Evolutionary conservation across 2,888 invertebrate genomes (phyloP).

Genomic region (Harpalus rufipes): DNA sequence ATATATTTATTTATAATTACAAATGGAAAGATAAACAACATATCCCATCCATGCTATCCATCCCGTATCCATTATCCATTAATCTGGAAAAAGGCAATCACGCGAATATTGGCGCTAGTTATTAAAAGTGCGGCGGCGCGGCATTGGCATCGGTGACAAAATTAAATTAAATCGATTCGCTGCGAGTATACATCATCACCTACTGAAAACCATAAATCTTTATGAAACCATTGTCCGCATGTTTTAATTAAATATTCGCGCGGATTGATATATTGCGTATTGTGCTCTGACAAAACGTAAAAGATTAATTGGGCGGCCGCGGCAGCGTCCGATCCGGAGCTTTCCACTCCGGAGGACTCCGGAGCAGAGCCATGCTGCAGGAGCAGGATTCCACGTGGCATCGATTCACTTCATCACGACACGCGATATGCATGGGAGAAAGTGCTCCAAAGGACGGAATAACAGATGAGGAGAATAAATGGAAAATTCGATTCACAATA

Average conservation of each 20-base stretch:
- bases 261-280: conserved; percentile 77
- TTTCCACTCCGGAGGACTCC: conserved; percentile 7
- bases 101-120: conserved; percentile 14
- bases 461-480: no score
- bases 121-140: conserved; percentile 32
- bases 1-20: not conserved
- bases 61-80: not conserved
- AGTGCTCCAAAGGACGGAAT: not conserved
- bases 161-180: conserved; percentile 76
- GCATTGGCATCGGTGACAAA: conserved; percentile 72
- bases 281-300: conserved; percentile 76
- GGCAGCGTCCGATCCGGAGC: conserved; percentile 20
- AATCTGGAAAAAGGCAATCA: conserved; percentile 5
- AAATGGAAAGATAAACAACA: conserved; percentile 1
- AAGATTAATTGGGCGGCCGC: conserved; percentile 74
- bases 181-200: conserved; percentile 73
- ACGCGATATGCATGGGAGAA: not conserved
- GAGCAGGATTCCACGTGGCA: conserved; percentile 38
- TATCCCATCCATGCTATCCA: no score
- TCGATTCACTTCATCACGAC: conserved; percentile 42
- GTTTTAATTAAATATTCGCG: conserved; percentile 78
- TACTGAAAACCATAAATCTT: conserved; percentile 76
- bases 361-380: not conserved
- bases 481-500: no score
- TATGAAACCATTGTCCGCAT: conserved; percentile 78